These are phyloP conservation scores for Rhabdophis nuchalis DNA, from an alignment of 2,797 vertebrate genomes.

Conservation along the genomic window DNA sequence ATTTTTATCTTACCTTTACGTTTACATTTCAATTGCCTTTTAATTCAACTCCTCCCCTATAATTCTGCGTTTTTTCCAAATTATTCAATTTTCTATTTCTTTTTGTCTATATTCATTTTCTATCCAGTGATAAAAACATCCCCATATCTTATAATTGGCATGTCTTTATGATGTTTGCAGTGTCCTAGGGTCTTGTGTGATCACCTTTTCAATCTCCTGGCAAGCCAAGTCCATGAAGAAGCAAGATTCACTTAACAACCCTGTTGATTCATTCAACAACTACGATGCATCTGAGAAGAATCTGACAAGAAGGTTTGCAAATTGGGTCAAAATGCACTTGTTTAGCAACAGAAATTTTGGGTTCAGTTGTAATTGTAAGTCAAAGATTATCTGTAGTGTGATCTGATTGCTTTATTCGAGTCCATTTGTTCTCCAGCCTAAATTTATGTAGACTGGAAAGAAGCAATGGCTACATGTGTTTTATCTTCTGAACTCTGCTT, in stretches of 20 bases:
- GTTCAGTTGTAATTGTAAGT: neutral
- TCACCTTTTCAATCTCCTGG: neutral
- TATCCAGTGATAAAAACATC: no score
- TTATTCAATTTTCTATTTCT: no score
- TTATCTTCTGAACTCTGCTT: neutral
- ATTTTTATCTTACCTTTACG: no score
- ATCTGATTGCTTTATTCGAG: neutral
- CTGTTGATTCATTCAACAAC: neutral
- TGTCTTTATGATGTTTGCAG: neutral
- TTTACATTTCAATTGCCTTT: no score
- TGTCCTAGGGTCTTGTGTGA: neutral
- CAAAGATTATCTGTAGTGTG: neutral
- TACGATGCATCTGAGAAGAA: neutral
- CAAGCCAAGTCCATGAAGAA: neutral
- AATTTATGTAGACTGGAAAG: neutral
- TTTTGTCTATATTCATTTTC: no score
- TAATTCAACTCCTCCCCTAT: no score
- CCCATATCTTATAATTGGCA: neutral
- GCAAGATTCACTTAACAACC: neutral
- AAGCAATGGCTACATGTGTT: neutral
- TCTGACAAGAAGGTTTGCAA: neutral
- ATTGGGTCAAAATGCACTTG: neutral
- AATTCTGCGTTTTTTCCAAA: no score
- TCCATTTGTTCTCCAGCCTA: neutral
- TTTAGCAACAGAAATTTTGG: neutral